Evolutionary conservation across 2,888 invertebrate genomes (phyloP), one percentile per base, ranked within the genome.

Genomic region (Aproaerema taeniolella): DNA sequence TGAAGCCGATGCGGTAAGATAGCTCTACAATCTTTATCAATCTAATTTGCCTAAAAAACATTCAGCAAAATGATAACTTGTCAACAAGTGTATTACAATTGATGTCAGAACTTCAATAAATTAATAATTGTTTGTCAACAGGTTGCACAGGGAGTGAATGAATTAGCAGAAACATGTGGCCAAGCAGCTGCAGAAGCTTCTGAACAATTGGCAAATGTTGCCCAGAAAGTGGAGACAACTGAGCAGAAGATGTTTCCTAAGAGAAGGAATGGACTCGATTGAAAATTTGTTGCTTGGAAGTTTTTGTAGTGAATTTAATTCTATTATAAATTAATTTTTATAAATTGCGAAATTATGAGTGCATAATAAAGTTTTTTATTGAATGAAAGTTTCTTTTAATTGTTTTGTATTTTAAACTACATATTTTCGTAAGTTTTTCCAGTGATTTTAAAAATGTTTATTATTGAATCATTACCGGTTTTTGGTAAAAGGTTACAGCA

Each of bases 211-310:
- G 73, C 80, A 2, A 55, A 62, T 39, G 75, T 81, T 1, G 82
- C 85, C 13, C 76, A 72, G 35, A 79, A 76, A 47, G 79, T 85
- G 10, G 81, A 83, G 16, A 65, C 59, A 24, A 85, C 83, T 45
- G 67, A 73, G 15, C 4, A 35, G 29, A 82, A 78, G 44, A 43
- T 70, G 43, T 76, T 78, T 38, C 85, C 82, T 9, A 75, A 56
- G 43, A 67, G 83, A 50, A 65, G 86, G 46, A 86, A 86, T 62
- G 86, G 86, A 25, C 59, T 86, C 11, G 86, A 86, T 52, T 85
- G 61, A 66, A 35, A 9, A 26, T 20, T 20, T 20, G 4, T 20
- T 20, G 20, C 7, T 20, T 20, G 20, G 20, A 6, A 7, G n/a
- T n/a, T n/a, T 31, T 31, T 31, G 28, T 28, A 15, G 15, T 30